Evolutionary conservation across 2,797 vertebrate genomes (phyloP).

Genomic region (Peromyscus melanophrys): DNA sequence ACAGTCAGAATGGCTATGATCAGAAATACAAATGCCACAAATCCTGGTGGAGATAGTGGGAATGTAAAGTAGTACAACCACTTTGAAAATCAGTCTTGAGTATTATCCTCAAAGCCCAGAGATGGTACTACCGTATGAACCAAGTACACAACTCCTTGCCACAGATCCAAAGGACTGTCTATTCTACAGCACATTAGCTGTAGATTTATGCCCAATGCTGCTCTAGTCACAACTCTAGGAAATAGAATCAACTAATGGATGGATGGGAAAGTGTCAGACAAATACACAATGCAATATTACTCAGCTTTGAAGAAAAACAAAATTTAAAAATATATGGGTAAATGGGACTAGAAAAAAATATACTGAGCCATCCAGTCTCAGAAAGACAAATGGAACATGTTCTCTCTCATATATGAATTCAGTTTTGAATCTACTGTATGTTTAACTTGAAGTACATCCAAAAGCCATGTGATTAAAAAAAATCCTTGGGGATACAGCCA

Average conservation of each 20-base stretch:
- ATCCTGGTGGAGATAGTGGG: neutral
- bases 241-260: too few relatives aligned
- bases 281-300: neutral
- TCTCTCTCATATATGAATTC: neutral
- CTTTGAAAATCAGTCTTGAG: neutral
- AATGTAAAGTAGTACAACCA: neutral
- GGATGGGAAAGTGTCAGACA: neutral
- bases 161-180: neutral
- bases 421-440: neutral
- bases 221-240: neutral
- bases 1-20: neutral
- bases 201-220: neutral
- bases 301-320: neutral
- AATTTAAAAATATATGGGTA: neutral
- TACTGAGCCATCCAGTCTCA: neutral
- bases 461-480: neutral
- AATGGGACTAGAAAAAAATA: neutral
- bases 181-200: neutral
- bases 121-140: neutral
- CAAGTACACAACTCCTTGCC: neutral
- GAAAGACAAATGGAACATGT: neutral
- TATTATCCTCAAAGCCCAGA: neutral
- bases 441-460: neutral
- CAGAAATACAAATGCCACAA: neutral
- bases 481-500: neutral